Conservation (phyloP, 2,888 invertebrate genomes). For the Dolichomitus sp. region DNA sequence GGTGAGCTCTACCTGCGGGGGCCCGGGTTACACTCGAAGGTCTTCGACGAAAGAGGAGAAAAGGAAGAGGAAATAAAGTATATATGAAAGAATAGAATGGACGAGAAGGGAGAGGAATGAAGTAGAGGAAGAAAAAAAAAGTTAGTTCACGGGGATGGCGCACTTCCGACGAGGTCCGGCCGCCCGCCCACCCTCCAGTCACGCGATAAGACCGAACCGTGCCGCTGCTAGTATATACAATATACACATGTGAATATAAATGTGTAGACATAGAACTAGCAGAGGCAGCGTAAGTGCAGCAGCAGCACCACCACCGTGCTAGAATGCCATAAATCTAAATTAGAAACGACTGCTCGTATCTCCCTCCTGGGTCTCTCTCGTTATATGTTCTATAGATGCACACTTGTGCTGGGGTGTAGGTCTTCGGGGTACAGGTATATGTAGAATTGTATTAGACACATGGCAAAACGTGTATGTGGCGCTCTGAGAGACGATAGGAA, state of each 20-base stretch:
- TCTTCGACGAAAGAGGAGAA: slow-evolving; percentile 40
- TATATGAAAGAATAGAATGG: slow-evolving; percentile 38
- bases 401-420: not conserved
- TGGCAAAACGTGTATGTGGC: slow-evolving; percentile 5
- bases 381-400: slow-evolving; percentile 2
- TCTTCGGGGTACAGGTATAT: slow-evolving; percentile 1
- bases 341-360: slow-evolving; percentile 64
- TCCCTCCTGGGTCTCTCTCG: slow-evolving; percentile 48
- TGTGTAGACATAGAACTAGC: slow-evolving; percentile 17
- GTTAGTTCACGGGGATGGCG: slow-evolving; percentile 37
- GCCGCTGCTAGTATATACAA: slow-evolving; percentile 13
- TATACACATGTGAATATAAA: slow-evolving; percentile 26
- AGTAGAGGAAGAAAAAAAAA: slow-evolving; percentile 26
- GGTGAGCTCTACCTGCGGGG: slow-evolving; percentile 7
- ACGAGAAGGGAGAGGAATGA: not conserved
- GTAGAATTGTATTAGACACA: slow-evolving; percentile 20
- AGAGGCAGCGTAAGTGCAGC: slow-evolving; percentile 41
- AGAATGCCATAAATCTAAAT: slow-evolving; percentile 67
- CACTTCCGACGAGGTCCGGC: slow-evolving; percentile 56
- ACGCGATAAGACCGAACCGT: slow-evolving; percentile 62
- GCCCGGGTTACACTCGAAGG: slow-evolving; percentile 42
- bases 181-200: slow-evolving; percentile 48
- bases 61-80: slow-evolving; percentile 2
- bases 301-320: slow-evolving; percentile 46
- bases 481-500: slow-evolving; percentile 26